Evolutionary conservation across 1,140 invertebrate species (phyloP).

Genomic region (Nephotettix cincticeps): DNA sequence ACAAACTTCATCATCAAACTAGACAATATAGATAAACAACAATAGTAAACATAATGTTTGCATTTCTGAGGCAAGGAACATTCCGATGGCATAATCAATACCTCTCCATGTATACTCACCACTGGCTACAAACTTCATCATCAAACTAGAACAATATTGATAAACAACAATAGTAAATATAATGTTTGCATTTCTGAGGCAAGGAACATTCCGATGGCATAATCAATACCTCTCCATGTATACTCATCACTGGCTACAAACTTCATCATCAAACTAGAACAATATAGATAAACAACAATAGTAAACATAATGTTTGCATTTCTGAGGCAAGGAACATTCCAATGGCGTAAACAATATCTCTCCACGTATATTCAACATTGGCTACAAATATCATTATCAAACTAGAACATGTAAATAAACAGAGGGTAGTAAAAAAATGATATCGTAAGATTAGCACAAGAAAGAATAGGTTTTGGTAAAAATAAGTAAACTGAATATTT

Average conservation of each 20-base stretch:
- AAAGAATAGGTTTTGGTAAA: too few relatives aligned
- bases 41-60: constrained; percentile 58
- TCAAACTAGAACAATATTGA: constrained; percentile 41
- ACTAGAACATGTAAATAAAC: too few relatives aligned
- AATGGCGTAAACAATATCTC: constrained; percentile 42
- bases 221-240: not conserved
- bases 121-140: constrained; percentile 44
- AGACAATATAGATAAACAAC: too few relatives aligned
- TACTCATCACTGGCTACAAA: not conserved
- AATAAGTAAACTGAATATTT: too few relatives aligned
- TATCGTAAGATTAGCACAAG: too few relatives aligned
- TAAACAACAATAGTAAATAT: not conserved
- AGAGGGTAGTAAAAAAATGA: too few relatives aligned
- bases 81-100: constrained; percentile 47
- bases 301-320: not conserved
- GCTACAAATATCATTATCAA: constrained; percentile 30
- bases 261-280: not conserved
- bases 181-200: not conserved
- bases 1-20: constrained; percentile 35
- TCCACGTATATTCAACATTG: constrained; percentile 48
- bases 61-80: constrained; percentile 55
- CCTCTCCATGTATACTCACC: constrained; percentile 52
- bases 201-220: not conserved
- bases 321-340: not conserved
- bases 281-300: not conserved